Base-by-base conservation (phyloP, 2,888 invertebrate species). In the Drosophila barbarae region DNA sequence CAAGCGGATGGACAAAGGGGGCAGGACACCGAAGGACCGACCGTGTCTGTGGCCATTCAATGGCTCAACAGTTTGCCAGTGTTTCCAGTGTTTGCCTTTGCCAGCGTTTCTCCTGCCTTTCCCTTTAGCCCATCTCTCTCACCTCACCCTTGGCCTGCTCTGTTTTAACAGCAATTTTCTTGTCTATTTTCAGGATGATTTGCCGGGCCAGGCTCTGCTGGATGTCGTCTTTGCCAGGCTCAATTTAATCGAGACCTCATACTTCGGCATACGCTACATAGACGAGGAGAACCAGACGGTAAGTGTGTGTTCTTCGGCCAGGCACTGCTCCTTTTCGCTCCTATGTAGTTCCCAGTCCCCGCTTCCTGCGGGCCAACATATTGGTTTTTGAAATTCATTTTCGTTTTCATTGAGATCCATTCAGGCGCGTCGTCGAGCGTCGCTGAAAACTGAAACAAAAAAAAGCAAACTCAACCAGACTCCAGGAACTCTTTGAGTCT, bases 211-310 rank as follows among this genome's bases (percentile, higher is more conserved):
- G 89, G 95, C 95, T 75, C 90, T 98, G 76, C 90, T 98, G 87
- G 98, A 98, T 89, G 94, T 96, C 76, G 97, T 98, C 52, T 98
- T 96, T 90, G 93, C 95, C 79, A 96, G 98, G 89, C 92, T 98
- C 82, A 98, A 98, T 90, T 93, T 98, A 63, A 91, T 98, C 88
- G 98, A 98, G 91, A 98, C 98, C 53, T 96, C 97, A 72, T 98
- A 98, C 90, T 98, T 98, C 90, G 98, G 98, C 53, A 92, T 98
- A 50, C 93, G 98, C 73, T 98, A 95, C 89, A 92, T 98, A 68
- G 98, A 98, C 89, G 93, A 94, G 85, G 95, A 96, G 83, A 97
- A 95, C 88, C 98, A 98, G 92, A 95, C 98, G 91, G 97, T 97
- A 92, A 93, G 93, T 28, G 26, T 89, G 75, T 38, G 55, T 10